Base-by-base conservation (phyloP, 37 sponge, comb jelly and placozoan species). In the Dysidea cf. avara region DNA sequence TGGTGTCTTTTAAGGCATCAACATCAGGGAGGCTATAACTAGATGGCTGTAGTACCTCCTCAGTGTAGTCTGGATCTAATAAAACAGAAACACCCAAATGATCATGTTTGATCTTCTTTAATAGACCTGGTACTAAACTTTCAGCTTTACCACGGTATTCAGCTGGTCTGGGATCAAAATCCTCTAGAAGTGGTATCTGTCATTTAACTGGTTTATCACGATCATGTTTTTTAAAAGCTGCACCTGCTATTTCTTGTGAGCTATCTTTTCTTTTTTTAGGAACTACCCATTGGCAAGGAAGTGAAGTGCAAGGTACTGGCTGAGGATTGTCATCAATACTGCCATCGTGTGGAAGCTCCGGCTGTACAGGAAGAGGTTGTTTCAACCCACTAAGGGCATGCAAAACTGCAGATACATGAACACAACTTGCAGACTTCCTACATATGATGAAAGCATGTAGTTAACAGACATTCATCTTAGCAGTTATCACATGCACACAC, bases 391-490 rank as follows among this genome's bases (percentile, higher is more conserved):
- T 72, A 7, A 78, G 75, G 21, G 80, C 75, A 74, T 86, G 81
- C 20, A 86, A 54, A 6, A 86, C 32, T 75, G 75, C 81, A 32
- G 86, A 86, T 38, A 86, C 55, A 59, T 86, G 80, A 39, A 78
- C 72, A 57, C 77, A 84, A 66, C 73, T 77, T 46, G 78, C 85
- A 56, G 85, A 84, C 62, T 54, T 64, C 49, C 76, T 76, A 46
- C 60, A 21, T 48, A 69, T 25, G 31, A 51, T n/a, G 18, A 40
- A 16, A 18, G 9, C 9, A 12, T 12, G n/a, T n/a, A n/a, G n/a
- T n/a, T n/a, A n/a, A n/a, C n/a, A n/a, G n/a, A n/a, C n/a, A n/a
- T n/a, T n/a, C n/a, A n/a, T n/a, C 5, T 12, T 43, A 12, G 46
- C 9, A 43, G 9, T 43, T 43, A 43, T 12, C 9, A 12, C 7